Percentiles rank a stretch among this genome's conserved stretches.
Evolutionary conservation across 2,797 vertebrate species (phyloP).

Genomic region (Neostethus bicornis): DNA sequence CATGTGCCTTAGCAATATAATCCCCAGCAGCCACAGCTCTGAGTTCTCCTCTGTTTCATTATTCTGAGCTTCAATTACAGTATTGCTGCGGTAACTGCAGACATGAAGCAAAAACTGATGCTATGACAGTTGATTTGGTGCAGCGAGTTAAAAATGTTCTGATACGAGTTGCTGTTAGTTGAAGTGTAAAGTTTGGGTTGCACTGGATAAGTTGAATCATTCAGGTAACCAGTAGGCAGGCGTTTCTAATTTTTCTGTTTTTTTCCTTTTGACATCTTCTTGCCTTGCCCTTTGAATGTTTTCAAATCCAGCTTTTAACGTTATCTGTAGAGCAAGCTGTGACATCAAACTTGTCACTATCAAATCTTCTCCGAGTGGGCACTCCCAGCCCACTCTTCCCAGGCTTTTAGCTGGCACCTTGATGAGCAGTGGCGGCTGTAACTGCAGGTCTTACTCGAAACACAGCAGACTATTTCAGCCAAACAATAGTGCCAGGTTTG

Average conservation of each 20-base stretch:
- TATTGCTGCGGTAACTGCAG: conserved; percentile 79
- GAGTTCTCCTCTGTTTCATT: conserved; percentile 29
- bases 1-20: conserved; percentile 87
- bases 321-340: conserved; percentile 86
- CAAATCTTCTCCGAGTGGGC: conserved; percentile 82
- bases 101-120: conserved; percentile 84
- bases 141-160: conserved; percentile 84
- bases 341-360: conserved; percentile 84
- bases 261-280: conserved; percentile 30
- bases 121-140: conserved; percentile 82
- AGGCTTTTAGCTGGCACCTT: conserved; percentile 82
- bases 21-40: conserved; percentile 80
- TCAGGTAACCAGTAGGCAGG: no score
- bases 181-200: conserved; percentile 36
- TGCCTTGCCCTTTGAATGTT: conserved; percentile 63
- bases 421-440: conserved; percentile 88
- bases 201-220: no score
- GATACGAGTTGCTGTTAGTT: conserved; percentile 80
- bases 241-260: conserved; percentile 12
- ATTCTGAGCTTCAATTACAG: conserved; percentile 79
- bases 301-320: conserved; percentile 82
- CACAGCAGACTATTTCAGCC: conserved; percentile 63
- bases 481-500: conserved; percentile 89
- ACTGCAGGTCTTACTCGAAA: conserved; percentile 88
- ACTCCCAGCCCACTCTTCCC: conserved; percentile 87